Evolutionary conservation across 2,113 vertebrate species (phyloP), one percentile per base, ranked within the genome.

Genomic region (Vicugna pacos): DNA sequence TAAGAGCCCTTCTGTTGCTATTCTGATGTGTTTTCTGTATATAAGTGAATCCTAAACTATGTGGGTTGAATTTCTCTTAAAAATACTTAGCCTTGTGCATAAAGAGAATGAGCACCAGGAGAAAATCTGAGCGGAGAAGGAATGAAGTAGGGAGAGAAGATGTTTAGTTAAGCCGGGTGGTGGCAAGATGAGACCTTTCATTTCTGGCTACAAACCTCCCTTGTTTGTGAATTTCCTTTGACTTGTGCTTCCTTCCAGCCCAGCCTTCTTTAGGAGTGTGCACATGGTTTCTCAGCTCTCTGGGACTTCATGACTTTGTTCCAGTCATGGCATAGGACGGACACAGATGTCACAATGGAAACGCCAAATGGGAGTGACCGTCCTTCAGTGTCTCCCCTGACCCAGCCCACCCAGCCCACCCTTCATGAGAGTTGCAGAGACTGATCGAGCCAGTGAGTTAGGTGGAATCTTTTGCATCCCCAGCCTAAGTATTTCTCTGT

Each of bases 181-280:
- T 88, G 75, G 26, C 93, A 83, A 92, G 50, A 89, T 86, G 52
- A 87, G 64, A 15, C 17, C 11, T 64, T 88, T 89, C 48, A 6
- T 6, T 62, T 26, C 48, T 79, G 67, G 62, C n/a, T 80, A 20
- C 1, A 84, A 91, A 38, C 1, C 3, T 65, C 54, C 0, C 20
- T 96, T 70, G 0, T 69, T 92, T 64, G 32, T 87, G 64, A 75
- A 83, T 85, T 83, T 56, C 73, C n/a, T 95, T 87, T 22, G 64
- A 38, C 22, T 35, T 52, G 19, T 24, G 14, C 15, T 77, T n/a
- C 26, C 60, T 93, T 88, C 91, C 46, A 60, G 52, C 85, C 13
- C 3, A 69, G 50, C 6, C 3, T 38, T 72, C 35, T 46, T 72
- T 77, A 54, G 38, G 50, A 77, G 42, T 56, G 15, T 62, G 11